Evolutionary conservation across 2,888 invertebrate genomes (phyloP).

Genomic region (Carcina quercana): DNA sequence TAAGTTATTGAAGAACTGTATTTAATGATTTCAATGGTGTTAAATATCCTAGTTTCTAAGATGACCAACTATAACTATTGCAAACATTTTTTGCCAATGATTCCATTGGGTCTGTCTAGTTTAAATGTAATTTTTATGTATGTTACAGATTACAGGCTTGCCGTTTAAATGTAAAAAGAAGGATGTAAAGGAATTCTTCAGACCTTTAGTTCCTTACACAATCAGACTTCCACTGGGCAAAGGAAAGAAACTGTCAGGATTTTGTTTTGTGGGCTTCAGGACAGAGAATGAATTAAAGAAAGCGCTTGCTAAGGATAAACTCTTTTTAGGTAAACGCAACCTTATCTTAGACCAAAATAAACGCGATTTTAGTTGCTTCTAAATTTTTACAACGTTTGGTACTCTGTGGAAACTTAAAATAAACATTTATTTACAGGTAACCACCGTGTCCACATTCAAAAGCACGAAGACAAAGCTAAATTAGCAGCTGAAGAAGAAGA

Average conservation of each 20-base stretch:
- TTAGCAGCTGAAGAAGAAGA: constrained; percentile 49
- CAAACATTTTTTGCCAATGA: no score
- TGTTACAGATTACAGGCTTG: constrained; percentile 83
- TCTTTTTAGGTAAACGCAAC: constrained; percentile 84
- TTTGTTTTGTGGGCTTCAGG: constrained; percentile 94
- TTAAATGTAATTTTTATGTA: no score
- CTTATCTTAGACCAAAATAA: background rate
- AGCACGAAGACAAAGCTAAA: constrained; percentile 59
- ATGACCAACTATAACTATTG: no score
- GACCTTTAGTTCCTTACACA: constrained; percentile 84
- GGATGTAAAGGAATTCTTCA: constrained; percentile 89
- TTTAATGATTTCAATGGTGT: no score
- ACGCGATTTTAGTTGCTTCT: background rate
- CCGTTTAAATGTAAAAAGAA: constrained; percentile 87
- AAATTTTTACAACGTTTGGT: no score
- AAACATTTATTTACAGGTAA: constrained; percentile 46
- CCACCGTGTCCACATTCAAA: constrained; percentile 55
- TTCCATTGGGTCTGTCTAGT: no score
- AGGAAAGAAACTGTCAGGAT: constrained; percentile 80
- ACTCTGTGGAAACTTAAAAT: no score
- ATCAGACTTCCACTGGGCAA: constrained; percentile 83
- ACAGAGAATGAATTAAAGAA: constrained; percentile 85
- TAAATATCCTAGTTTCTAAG: no score
- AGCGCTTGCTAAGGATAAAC: constrained; percentile 88
- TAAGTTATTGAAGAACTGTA: no score